Conservation (phyloP, 1,140 invertebrate genomes). For the Eriocheir sinensis region DNA sequence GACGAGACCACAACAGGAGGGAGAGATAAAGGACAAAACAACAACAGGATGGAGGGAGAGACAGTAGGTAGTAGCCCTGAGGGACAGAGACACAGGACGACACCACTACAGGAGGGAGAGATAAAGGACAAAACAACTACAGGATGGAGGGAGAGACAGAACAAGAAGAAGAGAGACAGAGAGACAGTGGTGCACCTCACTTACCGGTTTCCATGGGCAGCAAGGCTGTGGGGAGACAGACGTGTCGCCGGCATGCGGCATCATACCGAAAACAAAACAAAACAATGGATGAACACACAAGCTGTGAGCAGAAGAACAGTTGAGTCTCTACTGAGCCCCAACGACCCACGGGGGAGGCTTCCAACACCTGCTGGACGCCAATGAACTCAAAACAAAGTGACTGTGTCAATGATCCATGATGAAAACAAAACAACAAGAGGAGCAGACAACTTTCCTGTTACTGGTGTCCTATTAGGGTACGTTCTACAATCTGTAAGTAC, state of each 20-base stretch:
- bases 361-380: not conserved
- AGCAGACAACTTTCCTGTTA: too few relatives aligned
- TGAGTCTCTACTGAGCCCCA: not conserved
- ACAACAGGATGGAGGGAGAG: not conserved
- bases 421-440: too few relatives aligned
- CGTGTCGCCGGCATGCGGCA: conserved; percentile 59
- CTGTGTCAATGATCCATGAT: too few relatives aligned
- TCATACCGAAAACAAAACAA: conserved; percentile 54
- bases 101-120: too few relatives aligned
- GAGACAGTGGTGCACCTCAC: conserved; percentile 46
- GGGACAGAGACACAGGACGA: too few relatives aligned
- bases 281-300: conserved; percentile 54
- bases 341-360: not conserved
- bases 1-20: too few relatives aligned
- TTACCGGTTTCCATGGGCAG: conserved; percentile 76
- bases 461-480: too few relatives aligned
- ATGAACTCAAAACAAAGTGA: too few relatives aligned
- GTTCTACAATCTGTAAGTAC: too few relatives aligned
- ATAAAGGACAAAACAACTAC: not conserved
- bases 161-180: conserved; percentile 28
- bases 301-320: conserved; percentile 14
- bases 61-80: not conserved
- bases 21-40: not conserved
- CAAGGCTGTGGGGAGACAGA: conserved; percentile 66
- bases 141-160: not conserved